These are phyloP conservation scores for Intellagama lesueurii DNA, from an alignment of 2,797 vertebrate species.

Conservation along the genomic window DNA sequence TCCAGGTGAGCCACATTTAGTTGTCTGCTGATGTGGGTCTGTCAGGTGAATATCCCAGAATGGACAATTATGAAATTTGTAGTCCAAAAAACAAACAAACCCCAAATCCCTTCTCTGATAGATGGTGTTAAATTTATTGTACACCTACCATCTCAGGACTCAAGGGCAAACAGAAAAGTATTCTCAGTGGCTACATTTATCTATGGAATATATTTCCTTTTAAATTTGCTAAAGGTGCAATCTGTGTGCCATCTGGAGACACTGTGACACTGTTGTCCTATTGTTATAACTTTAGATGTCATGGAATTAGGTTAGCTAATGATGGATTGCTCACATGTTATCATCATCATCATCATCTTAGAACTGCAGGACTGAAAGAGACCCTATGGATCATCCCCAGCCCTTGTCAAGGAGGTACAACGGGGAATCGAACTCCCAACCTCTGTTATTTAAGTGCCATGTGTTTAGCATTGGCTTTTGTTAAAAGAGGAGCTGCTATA, in stretches of 20 bases:
- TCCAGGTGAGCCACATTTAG: too few relatives aligned
- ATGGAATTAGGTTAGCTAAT: not conserved
- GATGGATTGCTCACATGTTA: too few relatives aligned
- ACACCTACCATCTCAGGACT: not conserved
- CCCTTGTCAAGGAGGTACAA: too few relatives aligned
- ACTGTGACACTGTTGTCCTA: not conserved
- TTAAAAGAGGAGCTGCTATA: not conserved
- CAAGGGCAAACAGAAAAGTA: not conserved
- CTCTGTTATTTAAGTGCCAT: not conserved
- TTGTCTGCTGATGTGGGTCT: too few relatives aligned
- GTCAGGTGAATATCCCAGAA: too few relatives aligned
- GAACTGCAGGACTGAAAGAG: too few relatives aligned
- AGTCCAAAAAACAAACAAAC: too few relatives aligned
- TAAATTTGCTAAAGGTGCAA: not conserved
- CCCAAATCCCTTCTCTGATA: too few relatives aligned
- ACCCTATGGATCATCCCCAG: too few relatives aligned
- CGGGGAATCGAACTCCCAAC: not conserved
- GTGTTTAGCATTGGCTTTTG: not conserved
- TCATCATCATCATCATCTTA: too few relatives aligned
- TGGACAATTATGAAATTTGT: too few relatives aligned
- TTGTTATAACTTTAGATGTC: not conserved
- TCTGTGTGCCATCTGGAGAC: not conserved
- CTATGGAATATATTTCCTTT: too few relatives aligned
- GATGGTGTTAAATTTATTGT: not conserved
- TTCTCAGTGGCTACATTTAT: not conserved